Evolutionary conservation across 2,113 vertebrate genomes (phyloP).

Genomic region (Nestor notabilis): DNA sequence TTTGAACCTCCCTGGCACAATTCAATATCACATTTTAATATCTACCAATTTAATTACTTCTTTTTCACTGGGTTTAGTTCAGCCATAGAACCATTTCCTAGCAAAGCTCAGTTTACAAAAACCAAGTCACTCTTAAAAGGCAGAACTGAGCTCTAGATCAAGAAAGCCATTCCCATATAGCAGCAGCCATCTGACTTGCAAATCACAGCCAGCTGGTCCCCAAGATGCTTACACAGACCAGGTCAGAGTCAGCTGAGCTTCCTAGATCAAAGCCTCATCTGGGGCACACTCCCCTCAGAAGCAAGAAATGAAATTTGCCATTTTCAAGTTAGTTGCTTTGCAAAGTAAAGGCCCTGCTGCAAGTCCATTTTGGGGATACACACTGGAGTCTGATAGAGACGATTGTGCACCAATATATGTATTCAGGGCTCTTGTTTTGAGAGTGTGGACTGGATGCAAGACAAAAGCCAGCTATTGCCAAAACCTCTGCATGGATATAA

Average conservation of each 20-base stretch:
- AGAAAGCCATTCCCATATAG: background rate
- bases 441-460: accelerated
- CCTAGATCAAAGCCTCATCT: slow-evolving; percentile 42
- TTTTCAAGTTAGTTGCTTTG: background rate
- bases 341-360: background rate
- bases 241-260: background rate
- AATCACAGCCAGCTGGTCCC: background rate
- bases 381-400: background rate
- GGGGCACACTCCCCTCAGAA: background rate
- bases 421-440: background rate
- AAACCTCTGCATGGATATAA: background rate
- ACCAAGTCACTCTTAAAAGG: background rate
- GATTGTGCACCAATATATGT: accelerated
- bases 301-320: background rate
- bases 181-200: background rate
- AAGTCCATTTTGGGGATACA: background rate
- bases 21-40: background rate
- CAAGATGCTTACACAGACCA: background rate
- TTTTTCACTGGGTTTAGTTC: background rate
- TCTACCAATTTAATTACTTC: background rate
- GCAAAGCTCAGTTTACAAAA: background rate
- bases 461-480: background rate
- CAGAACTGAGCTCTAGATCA: background rate
- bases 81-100: background rate
- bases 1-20: background rate